These are phyloP conservation scores for Agonum fuliginosum DNA, from an alignment of 2,888 invertebrate species.

Conservation along the genomic window DNA sequence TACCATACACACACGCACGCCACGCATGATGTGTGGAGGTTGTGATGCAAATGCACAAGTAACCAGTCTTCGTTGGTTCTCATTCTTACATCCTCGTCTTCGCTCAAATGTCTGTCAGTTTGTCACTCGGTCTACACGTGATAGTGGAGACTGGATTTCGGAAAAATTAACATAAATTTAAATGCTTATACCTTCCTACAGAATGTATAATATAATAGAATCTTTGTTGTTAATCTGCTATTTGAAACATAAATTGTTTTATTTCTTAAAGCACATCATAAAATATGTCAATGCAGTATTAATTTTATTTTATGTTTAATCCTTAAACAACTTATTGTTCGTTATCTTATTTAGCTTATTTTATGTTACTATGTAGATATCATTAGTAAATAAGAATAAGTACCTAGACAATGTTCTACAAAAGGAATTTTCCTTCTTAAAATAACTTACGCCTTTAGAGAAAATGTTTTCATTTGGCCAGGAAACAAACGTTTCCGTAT, in stretches of 20 bases:
- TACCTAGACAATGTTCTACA: too few species aligned
- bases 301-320: neutral
- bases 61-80: slow-evolving; percentile 14
- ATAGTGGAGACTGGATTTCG: neutral
- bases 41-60: neutral
- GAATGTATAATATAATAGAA: neutral
- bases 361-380: too few species aligned
- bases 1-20: neutral
- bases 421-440: too few species aligned
- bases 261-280: neutral
- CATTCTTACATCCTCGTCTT: neutral
- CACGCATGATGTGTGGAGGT: too few species aligned
- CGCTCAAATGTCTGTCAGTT: slow-evolving; percentile 16
- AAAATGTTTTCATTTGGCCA: too few species aligned
- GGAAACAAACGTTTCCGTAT: too few species aligned
- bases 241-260: neutral
- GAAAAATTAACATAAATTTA: slow-evolving; percentile 29
- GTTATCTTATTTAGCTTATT: too few species aligned
- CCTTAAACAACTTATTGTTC: neutral
- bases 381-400: too few species aligned
- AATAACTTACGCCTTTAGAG: too few species aligned
- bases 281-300: neutral
- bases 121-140: slow-evolving; percentile 12
- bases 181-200: neutral
- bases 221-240: neutral